These are phyloP conservation scores for Rhineura floridana DNA, from an alignment of 2,113 vertebrate genomes.

Conservation along the genomic window DNA sequence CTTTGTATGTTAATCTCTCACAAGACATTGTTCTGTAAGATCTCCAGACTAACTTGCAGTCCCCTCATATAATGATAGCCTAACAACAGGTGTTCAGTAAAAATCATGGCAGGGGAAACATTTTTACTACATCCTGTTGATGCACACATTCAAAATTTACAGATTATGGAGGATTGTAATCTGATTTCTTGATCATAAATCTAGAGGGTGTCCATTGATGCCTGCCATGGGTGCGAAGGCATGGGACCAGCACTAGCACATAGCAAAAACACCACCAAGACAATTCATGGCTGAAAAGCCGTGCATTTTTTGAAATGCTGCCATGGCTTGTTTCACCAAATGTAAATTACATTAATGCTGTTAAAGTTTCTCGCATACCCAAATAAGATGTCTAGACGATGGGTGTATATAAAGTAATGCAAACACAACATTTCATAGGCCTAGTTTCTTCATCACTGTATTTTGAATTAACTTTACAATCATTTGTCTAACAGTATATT, in stretches of 20 bases:
- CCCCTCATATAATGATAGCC: background rate
- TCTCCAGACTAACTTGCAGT: background rate
- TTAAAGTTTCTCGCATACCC: background rate
- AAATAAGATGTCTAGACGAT: constrained; percentile 24
- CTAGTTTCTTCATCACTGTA: constrained; percentile 29
- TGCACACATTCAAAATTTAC: background rate
- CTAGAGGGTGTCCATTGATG: background rate
- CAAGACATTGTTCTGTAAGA: background rate
- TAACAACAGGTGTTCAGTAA: background rate
- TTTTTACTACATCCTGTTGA: background rate
- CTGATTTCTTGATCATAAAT: background rate
- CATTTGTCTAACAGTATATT: background rate
- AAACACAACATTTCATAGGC: constrained; percentile 26
- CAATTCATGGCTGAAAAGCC: constrained; percentile 12
- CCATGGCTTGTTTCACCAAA: constrained; percentile 24
- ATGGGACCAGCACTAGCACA: background rate
- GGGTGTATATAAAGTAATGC: constrained; percentile 14
- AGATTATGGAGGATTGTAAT: background rate
- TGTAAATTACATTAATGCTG: constrained; percentile 18
- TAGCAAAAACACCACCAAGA: background rate
- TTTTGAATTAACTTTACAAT: constrained; percentile 38
- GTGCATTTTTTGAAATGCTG: background rate
- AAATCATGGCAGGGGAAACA: background rate
- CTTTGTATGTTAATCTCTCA: background rate
- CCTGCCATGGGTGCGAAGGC: background rate